phyloP scores from a whole-genome alignment of 2,113 vertebrate genomes.

The Ochotona princeps region DNA sequence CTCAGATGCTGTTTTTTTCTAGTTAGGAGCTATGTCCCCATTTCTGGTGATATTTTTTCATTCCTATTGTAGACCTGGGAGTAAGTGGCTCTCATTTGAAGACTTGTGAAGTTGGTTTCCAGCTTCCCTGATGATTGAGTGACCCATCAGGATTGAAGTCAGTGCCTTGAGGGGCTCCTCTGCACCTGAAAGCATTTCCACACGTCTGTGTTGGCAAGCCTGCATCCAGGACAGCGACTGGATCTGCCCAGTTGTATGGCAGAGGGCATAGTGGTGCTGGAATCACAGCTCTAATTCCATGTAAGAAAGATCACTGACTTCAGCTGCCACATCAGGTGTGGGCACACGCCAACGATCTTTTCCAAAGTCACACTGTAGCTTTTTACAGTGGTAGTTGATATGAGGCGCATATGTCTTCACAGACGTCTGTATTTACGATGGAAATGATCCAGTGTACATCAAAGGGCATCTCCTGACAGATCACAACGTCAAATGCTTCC shows the following conservation, averaged over 20 bases:
- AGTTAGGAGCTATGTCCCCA: background rate
- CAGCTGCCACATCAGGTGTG: background rate
- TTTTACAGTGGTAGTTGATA: background rate
- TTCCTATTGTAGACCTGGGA: background rate
- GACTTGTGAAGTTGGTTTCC: background rate
- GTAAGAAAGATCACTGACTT: background rate
- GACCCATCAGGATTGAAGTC: background rate
- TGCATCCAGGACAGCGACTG: background rate
- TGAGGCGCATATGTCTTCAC: background rate
- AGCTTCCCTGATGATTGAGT: slow-evolving; percentile 36
- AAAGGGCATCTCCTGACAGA: slow-evolving; percentile 23
- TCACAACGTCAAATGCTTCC: background rate
- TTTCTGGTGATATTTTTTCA: background rate
- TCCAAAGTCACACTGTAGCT: background rate
- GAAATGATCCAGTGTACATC: background rate
- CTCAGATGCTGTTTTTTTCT: background rate
- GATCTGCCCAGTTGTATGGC: background rate
- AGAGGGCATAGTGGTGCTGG: background rate
- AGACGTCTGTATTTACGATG: background rate
- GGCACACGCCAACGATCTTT: background rate
- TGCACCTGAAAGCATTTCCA: slow-evolving; percentile 20
- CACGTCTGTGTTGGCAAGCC: background rate
- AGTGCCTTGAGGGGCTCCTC: background rate
- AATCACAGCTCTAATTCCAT: background rate
- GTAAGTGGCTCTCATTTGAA: slow-evolving; percentile 7